phyloP scores from a whole-genome alignment of 1,140 invertebrate species.

The Hesperophylax magnus region DNA sequence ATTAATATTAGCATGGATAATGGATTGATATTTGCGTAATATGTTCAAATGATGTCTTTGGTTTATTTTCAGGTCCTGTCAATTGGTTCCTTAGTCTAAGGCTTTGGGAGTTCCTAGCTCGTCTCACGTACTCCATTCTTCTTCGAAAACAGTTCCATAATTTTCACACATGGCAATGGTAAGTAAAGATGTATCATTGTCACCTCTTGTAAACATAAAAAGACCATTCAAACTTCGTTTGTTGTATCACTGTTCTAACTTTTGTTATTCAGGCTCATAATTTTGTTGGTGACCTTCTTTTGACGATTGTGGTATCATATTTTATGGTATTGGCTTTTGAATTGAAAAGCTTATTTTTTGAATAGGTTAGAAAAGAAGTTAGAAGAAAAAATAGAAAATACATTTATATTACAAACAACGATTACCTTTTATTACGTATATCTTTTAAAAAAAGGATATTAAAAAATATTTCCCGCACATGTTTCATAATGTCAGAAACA shows the following conservation, averaged over 20 bases:
- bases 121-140: slow-evolving; percentile 66
- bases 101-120: slow-evolving; percentile 68
- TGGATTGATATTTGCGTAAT: too few species aligned
- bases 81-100: slow-evolving; percentile 67
- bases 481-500: too few species aligned
- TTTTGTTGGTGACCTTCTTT: too few species aligned
- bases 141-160: background rate
- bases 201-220: background rate
- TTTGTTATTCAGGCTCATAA: too few species aligned
- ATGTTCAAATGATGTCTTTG: slow-evolving; percentile 42
- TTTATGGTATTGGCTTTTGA: too few species aligned
- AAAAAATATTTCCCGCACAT: too few species aligned
- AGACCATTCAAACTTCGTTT: background rate
- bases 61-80: slow-evolving; percentile 63
- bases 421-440: too few species aligned
- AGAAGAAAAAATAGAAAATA: background rate
- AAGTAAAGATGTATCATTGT: background rate
- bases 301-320: too few species aligned
- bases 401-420: too few species aligned
- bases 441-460: too few species aligned
- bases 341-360: slow-evolving; percentile 13
- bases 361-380: background rate
- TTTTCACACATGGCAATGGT: background rate
- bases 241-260: background rate
- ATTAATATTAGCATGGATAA: too few species aligned